Percentiles rank a stretch among this genome's conserved stretches.
Conservation (phyloP, 2,113 vertebrate species). For the Malurus alboscapulatus region DNA sequence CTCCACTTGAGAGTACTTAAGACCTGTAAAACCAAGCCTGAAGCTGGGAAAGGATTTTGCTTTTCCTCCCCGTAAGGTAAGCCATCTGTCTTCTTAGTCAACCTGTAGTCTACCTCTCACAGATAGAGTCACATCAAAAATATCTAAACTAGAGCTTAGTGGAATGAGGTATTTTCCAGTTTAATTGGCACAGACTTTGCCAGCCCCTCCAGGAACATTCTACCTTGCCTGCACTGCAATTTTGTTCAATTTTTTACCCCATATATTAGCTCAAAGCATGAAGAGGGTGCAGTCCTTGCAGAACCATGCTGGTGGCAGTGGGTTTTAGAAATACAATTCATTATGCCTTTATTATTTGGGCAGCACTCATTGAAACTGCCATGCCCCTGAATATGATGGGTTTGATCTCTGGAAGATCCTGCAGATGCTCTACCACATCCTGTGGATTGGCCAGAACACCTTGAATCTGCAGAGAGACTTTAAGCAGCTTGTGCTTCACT, state of each 20-base stretch:
- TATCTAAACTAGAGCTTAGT: not conserved
- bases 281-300: not conserved
- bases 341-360: not conserved
- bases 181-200: not conserved
- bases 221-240: not conserved
- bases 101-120: not conserved
- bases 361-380: not conserved
- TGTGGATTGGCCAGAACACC: not conserved
- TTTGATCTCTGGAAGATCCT: not conserved
- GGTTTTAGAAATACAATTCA: not conserved
- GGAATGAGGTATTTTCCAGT: not conserved
- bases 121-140: not conserved
- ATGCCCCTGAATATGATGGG: not conserved
- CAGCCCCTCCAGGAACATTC: not conserved
- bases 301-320: not conserved
- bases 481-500: accelerated
- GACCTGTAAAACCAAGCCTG: not conserved
- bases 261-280: not conserved
- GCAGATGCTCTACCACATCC: not conserved
- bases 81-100: not conserved
- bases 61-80: not conserved
- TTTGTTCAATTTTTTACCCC: not conserved
- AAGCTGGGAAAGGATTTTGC: not conserved
- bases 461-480: not conserved
- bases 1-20: not conserved